Conservation (phyloP, 2,888 invertebrate genomes). For the Cosmia trapezina region DNA sequence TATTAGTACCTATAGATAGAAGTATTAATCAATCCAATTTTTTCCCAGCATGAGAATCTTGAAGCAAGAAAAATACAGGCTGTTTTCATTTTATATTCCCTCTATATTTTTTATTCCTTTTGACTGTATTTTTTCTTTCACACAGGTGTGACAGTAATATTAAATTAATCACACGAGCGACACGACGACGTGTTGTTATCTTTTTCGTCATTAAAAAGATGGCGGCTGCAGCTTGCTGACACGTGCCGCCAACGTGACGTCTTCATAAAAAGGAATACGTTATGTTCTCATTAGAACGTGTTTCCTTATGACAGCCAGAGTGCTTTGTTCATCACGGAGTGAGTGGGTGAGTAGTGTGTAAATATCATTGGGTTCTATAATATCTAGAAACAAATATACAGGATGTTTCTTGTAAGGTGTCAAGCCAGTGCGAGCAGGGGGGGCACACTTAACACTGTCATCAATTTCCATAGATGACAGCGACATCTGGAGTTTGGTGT, state of each 20-base stretch:
- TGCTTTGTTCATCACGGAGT: constrained; percentile 10
- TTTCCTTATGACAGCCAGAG: background rate
- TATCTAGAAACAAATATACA: background rate
- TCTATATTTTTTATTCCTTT: background rate
- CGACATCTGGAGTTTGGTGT: no score
- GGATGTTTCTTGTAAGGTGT: no score
- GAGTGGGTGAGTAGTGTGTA: background rate
- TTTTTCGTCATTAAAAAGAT: constrained; percentile 4
- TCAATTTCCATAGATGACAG: no score
- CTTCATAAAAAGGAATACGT: constrained; percentile 37
- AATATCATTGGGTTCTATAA: background rate
- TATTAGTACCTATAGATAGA: no score
- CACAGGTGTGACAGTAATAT: background rate
- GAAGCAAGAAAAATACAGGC: background rate
- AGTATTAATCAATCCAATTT: background rate
- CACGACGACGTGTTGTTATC: background rate
- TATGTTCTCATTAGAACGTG: constrained; percentile 39
- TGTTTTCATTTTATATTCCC: background rate
- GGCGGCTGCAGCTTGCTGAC: background rate
- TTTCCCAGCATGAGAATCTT: no score
- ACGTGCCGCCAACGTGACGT: background rate
- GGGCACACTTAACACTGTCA: no score
- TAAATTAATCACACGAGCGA: background rate
- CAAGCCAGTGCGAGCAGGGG: no score
- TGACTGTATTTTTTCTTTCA: background rate